phyloP scores from a whole-genome alignment of 2,113 vertebrate species.

The Sylvietta virens region DNA sequence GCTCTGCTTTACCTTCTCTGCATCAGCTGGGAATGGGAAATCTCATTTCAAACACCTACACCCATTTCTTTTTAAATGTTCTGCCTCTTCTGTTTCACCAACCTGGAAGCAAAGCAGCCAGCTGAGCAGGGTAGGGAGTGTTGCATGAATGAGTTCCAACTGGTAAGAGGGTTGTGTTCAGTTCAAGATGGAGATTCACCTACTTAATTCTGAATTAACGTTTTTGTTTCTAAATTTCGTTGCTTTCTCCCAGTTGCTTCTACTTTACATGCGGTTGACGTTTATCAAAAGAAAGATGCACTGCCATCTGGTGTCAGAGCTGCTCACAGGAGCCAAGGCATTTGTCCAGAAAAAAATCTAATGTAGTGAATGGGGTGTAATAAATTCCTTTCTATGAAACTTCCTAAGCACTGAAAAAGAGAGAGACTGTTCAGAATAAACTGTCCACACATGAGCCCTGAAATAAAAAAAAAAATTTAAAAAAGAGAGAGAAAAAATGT shows the following conservation, averaged over 20 bases:
- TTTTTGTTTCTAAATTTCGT: not conserved
- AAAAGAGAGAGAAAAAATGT: not conserved
- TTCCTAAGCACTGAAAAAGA: not conserved
- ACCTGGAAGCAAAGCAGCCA: not conserved
- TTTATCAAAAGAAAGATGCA: not conserved
- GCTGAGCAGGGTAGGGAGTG: not conserved
- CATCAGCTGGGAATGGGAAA: not conserved
- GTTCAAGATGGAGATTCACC: not conserved
- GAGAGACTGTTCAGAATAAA: not conserved
- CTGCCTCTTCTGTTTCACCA: not conserved
- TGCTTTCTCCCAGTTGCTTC: not conserved
- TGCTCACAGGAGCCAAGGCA: not conserved
- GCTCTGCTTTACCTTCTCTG: not conserved
- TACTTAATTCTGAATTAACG: not conserved
- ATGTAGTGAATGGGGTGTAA: not conserved
- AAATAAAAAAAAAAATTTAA: no score
- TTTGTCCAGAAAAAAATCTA: not conserved
- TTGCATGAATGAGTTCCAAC: not conserved
- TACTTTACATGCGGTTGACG: not conserved
- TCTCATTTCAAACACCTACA: not conserved
- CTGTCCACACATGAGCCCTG: not conserved
- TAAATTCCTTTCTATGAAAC: not conserved
- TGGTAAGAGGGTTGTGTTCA: not conserved
- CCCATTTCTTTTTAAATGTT: not conserved
- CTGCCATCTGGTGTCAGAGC: constrained; percentile 36